Evolutionary conservation across 2,113 vertebrate genomes (phyloP).

Genomic region (Leptosomus discolor): DNA sequence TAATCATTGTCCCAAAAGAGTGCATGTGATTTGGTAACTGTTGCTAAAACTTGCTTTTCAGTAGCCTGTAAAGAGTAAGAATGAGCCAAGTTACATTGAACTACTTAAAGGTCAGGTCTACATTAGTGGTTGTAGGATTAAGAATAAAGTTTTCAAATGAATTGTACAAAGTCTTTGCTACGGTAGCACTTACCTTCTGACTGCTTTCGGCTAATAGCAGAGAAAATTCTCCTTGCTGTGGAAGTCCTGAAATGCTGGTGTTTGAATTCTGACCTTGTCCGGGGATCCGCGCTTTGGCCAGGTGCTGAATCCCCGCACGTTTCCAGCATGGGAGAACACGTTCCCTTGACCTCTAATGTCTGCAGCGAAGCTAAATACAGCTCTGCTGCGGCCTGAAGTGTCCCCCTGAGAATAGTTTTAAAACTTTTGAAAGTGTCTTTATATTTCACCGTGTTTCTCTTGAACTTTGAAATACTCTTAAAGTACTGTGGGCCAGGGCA

Average conservation of each 20-base stretch:
- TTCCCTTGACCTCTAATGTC: neutral
- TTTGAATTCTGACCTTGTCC: neutral
- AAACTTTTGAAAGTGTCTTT: neutral
- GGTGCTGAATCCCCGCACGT: neutral
- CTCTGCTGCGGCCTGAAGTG: neutral
- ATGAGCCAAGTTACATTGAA: neutral
- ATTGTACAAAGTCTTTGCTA: neutral
- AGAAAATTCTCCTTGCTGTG: neutral
- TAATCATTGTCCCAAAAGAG: neutral
- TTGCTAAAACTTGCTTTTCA: neutral
- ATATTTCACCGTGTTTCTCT: neutral
- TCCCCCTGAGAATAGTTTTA: neutral
- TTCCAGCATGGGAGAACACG: neutral
- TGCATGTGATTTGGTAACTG: neutral
- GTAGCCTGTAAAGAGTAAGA: neutral
- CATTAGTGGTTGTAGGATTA: neutral
- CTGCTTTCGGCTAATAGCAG: neutral
- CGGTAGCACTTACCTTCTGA: neutral
- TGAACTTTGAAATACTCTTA: neutral
- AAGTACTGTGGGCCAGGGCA: neutral
- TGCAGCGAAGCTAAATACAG: neutral
- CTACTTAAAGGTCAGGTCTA: neutral
- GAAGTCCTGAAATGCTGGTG: neutral
- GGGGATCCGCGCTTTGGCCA: fast-evolving
- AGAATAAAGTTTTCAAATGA: neutral